Base-by-base conservation (phyloP, 2,888 invertebrate species). In the Cheilosia variabilis region DNA sequence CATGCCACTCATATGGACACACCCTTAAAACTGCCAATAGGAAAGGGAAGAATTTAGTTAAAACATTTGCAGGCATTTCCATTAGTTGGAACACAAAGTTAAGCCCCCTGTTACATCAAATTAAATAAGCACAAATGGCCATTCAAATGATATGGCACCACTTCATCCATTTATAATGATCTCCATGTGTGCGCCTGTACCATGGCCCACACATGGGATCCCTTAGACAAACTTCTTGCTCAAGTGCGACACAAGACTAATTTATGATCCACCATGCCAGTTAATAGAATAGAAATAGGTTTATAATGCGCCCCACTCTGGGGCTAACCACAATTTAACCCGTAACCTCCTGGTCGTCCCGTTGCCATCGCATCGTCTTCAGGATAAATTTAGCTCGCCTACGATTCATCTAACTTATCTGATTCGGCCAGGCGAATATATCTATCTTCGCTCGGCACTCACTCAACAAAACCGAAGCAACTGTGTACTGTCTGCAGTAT, bases 211-310 rank as follows among this genome's bases (percentile, higher is more conserved):
- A 2, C 9, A 55, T 9, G 17, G 17, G 15, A n/a, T 24, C 15
- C 19, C 6, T 19, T 13, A n/a, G 43, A 15, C n/a, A 47, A 47
- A 34, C 15, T 31, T 58, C 47, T 41, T 7, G 22, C 4, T n/a
- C 31, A 47, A 15, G 13, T 19, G 17, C 5, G 50, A 31, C 22
- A 34, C 41, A 60, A 65, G 71, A 65, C 66, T 73, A 34, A 78
- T 78, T 78, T 78, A 83, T 68, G 68, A 50, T 24, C 62, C 62
- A 66, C 71, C 13, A 37, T 47, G 52, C 57, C 60, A 66, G 60
- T 82, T 78, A 78, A 83, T 78, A 72, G 77, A 82, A 77, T 66
- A 50, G 77, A 82, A 41, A 82, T 82, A 57, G 50, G 62, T 73
- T 83, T 78, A 57, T 73, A 83, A 82, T 77, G 53, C 17, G 71